Evolutionary conservation across 2,113 vertebrate species (phyloP).

Genomic region (Megaleporinus macrocephalus): DNA sequence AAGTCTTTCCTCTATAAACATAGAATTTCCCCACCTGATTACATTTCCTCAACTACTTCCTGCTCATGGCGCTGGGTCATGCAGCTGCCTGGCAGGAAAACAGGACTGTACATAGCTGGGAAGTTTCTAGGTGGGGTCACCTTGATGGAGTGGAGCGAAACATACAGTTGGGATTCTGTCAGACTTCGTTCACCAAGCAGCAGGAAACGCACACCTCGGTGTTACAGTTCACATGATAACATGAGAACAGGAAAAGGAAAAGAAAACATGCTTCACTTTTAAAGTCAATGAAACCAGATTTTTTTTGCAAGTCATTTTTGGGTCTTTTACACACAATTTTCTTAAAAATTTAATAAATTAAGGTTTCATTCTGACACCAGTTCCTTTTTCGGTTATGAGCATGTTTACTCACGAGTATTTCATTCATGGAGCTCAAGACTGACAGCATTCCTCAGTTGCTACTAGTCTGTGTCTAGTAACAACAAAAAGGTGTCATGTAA

Average conservation of each 20-base stretch:
- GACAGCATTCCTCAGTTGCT: neutral
- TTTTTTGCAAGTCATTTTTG: too few species aligned
- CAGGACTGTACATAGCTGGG: neutral
- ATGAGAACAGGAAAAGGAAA: too few species aligned
- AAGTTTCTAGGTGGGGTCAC: neutral
- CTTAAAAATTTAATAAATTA: too few species aligned
- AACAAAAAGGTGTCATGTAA: neutral
- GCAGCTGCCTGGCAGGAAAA: neutral
- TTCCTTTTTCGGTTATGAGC: neutral
- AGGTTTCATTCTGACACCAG: too few species aligned
- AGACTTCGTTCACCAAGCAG: neutral
- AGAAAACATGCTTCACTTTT: too few species aligned
- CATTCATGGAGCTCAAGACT: neutral
- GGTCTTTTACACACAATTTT: too few species aligned
- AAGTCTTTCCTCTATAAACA: neutral
- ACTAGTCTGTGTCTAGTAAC: neutral
- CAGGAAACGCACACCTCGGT: conserved; percentile 9
- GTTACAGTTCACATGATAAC: neutral
- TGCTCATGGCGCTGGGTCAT: neutral
- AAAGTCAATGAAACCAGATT: too few species aligned
- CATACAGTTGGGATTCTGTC: neutral
- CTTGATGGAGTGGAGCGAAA: neutral
- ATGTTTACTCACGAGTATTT: neutral
- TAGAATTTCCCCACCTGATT: conserved; percentile 12
- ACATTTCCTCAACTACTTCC: neutral